Percentiles rank a stretch among this genome's conserved stretches.
Conservation (phyloP, 2,888 invertebrate genomes). For the Troglohyphantes excavatus region DNA sequence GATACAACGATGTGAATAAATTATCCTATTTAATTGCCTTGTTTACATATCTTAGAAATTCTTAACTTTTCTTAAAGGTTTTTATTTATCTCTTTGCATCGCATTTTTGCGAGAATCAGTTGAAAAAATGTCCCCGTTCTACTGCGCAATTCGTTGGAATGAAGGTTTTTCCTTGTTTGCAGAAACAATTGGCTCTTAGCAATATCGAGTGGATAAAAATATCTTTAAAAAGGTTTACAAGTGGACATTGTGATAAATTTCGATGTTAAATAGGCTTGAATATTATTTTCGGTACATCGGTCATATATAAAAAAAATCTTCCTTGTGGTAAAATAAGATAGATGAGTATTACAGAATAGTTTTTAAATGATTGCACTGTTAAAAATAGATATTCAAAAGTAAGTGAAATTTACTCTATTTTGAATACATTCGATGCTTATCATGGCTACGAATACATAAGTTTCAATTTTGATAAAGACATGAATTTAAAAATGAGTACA, state of each 20-base stretch:
- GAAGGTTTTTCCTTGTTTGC: conserved; percentile 47
- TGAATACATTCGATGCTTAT: too few species aligned
- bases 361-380: too few species aligned
- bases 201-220: conserved; percentile 43
- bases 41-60: conserved; percentile 40
- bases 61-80: conserved; percentile 12
- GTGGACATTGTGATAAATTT: conserved; percentile 17
- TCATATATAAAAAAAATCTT: too few species aligned
- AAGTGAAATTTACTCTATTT: too few species aligned
- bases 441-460: too few species aligned
- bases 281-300: too few species aligned
- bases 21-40: conserved; percentile 35
- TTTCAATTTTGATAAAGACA: too few species aligned
- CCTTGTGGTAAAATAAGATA: too few species aligned
- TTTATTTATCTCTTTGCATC: conserved; percentile 17
- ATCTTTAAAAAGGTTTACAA: conserved; percentile 3
- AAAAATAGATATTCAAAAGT: too few species aligned
- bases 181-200: conserved; percentile 14
- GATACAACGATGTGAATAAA: background rate
- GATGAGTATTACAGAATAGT: too few species aligned
- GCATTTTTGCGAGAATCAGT: conserved; percentile 27
- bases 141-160: conserved; percentile 8
- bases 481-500: too few species aligned
- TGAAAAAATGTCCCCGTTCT: conserved; percentile 27
- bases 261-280: background rate